Percentiles rank a stretch among this genome's conserved stretches.
Conservation (phyloP, 2,888 invertebrate genomes). For the Sycophila texana region DNA sequence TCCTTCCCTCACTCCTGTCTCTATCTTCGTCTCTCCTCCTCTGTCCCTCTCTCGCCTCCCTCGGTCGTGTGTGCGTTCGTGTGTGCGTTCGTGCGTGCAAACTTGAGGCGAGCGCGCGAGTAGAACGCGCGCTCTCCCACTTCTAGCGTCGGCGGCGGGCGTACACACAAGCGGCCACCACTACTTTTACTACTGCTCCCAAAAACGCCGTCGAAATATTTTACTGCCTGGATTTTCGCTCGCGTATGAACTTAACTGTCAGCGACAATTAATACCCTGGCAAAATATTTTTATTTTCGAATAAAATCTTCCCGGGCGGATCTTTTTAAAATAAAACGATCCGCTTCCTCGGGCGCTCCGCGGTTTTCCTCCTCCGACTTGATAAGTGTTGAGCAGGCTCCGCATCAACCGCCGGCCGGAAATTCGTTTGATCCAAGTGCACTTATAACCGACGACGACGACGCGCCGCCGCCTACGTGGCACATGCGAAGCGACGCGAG, state of each 20-base stretch:
- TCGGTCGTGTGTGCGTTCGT: constrained; percentile 14
- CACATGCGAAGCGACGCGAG: not conserved
- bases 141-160: not conserved
- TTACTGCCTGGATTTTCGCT: constrained; percentile 2
- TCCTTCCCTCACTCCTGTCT: constrained; percentile 50
- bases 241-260: not conserved
- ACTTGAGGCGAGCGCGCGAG: constrained; percentile 23
- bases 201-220: constrained; percentile 8
- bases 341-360: not conserved
- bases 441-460: not conserved
- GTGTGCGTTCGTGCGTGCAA: constrained; percentile 45
- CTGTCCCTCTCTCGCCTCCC: constrained; percentile 13
- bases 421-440: not conserved
- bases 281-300: too few relatives aligned
- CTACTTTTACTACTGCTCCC: constrained; percentile 20
- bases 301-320: too few relatives aligned
- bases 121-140: not conserved
- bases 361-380: not conserved
- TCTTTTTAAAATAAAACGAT: not conserved
- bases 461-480: not conserved
- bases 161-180: not conserved
- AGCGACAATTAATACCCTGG: not conserved
- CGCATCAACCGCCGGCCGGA: not conserved
- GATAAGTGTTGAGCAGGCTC: not conserved
- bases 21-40: constrained; percentile 8